Base-by-base conservation (phyloP, 2,888 invertebrate genomes). In the Drosophila austrosaltans region DNA sequence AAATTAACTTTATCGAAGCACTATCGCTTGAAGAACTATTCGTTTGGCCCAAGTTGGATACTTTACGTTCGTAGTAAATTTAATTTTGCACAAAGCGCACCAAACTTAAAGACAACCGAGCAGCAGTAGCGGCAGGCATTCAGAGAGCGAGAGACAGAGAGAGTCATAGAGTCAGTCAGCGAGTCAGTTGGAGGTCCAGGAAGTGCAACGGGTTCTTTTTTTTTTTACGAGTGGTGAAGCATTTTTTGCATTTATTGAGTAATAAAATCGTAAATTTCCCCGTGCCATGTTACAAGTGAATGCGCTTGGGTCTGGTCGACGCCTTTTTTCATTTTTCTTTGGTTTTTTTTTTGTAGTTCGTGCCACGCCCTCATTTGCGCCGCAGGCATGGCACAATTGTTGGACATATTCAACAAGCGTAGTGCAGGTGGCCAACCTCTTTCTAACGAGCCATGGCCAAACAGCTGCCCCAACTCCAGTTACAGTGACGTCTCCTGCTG, bases 221-320 rank as follows among this genome's bases (percentile, higher is more conserved):
- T 65, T 64, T 77, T 84, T 81, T 82, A 76, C 82, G 82, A 83
- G 82, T 82, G 82, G 75, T 69, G 77, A 79, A 48, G 48, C 48
- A 48, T 75, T 77, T 83, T 86, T 81, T 87, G 87, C 85, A 87
- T 86, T 86, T 86, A 86, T 87, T 86, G 87, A 87, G 85, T 82
- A 86, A 86, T 86, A 87, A 86, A 86, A 86, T 80, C 85, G 85
- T 85, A 85, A 80, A 86, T 82, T 86, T 85, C 75, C 73, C 78
- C 67, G 48, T 79, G 82, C 81, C 77, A 72, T 67, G 82, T 82
- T 84, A 79, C 84, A 79, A 82, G 84, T 82, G 80, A 81, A 75
- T 69, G 57, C 57, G 57, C 57, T 57, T 48, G 48, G 48, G n/a
- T 28, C 54, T 54, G 54, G 56, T 22, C 5, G 32, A 44, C 8